phyloP scores from a whole-genome alignment of 2,797 vertebrate species.

The Smutsia gigantea region DNA sequence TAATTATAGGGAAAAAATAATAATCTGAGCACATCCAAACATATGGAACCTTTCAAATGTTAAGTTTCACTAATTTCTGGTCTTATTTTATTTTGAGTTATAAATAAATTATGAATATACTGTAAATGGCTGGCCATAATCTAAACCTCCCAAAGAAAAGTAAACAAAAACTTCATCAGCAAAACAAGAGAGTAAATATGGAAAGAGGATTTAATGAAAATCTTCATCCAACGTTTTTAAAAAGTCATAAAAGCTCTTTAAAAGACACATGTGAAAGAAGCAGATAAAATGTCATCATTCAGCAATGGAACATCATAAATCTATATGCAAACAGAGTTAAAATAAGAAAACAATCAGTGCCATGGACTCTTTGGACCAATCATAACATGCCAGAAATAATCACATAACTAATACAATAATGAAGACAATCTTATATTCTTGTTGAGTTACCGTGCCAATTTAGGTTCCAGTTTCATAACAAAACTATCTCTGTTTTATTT shows the following conservation, averaged over 20 bases:
- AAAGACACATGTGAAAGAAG: slow-evolving; percentile 24
- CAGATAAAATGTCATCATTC: neutral
- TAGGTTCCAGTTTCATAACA: slow-evolving; percentile 46
- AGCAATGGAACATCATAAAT: neutral
- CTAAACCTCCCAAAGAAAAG: slow-evolving; percentile 42
- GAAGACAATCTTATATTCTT: slow-evolving; percentile 56
- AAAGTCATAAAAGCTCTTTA: slow-evolving; percentile 50
- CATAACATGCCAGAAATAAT: slow-evolving; percentile 50
- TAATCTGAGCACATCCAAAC: slow-evolving; percentile 50
- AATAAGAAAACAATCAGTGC: slow-evolving; percentile 38
- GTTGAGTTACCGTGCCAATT: slow-evolving; percentile 32
- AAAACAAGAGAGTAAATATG: slow-evolving; percentile 56
- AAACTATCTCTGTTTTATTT: slow-evolving; percentile 63
- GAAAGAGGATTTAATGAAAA: slow-evolving; percentile 45
- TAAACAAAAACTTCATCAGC: slow-evolving; percentile 60
- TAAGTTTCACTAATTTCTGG: slow-evolving; percentile 50
- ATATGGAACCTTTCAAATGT: slow-evolving; percentile 43
- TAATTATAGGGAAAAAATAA: slow-evolving; percentile 61
- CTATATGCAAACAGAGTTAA: slow-evolving; percentile 35
- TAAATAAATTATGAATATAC: slow-evolving; percentile 52
- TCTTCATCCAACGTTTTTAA: slow-evolving; percentile 46
- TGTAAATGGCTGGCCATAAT: slow-evolving; percentile 34
- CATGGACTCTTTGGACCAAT: neutral
- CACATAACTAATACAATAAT: slow-evolving; percentile 51
- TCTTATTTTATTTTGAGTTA: slow-evolving; percentile 49